Conservation (phyloP, 1,140 invertebrate species). For the Rhizoglyphus robini region DNA sequence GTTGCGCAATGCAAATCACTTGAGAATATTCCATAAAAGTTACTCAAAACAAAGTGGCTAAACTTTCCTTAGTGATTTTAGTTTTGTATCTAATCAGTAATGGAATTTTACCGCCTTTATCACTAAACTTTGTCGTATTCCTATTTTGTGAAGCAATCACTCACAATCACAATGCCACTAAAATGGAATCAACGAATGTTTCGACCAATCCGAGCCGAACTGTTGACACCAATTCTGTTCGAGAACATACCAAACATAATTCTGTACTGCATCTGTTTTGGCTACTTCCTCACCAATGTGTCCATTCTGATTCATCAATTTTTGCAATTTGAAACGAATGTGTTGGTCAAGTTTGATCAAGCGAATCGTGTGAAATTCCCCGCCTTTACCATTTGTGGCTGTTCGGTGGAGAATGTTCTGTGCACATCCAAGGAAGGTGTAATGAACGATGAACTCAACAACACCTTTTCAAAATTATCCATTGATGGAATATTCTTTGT, state of each 20-base stretch:
- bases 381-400: conserved; percentile 11
- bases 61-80: neutral
- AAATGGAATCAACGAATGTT: neutral
- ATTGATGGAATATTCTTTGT: too few relatives aligned
- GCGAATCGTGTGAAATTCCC: neutral
- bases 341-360: neutral
- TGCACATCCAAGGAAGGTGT: neutral
- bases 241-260: neutral
- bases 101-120: too few relatives aligned
- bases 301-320: neutral
- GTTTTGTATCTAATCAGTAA: too few relatives aligned
- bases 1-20: too few relatives aligned
- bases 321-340: neutral
- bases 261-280: neutral
- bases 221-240: neutral
- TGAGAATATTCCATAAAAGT: neutral
- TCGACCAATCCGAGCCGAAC: neutral
- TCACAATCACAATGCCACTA: neutral
- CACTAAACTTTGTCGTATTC: neutral
- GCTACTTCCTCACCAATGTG: neutral
- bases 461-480: too few relatives aligned
- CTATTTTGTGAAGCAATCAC: neutral
- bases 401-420: neutral
- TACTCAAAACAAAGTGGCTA: neutral
- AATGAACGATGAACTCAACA: neutral